phyloP scores from a whole-genome alignment of 1,140 invertebrate species.

The Cydia strobilella region DNA sequence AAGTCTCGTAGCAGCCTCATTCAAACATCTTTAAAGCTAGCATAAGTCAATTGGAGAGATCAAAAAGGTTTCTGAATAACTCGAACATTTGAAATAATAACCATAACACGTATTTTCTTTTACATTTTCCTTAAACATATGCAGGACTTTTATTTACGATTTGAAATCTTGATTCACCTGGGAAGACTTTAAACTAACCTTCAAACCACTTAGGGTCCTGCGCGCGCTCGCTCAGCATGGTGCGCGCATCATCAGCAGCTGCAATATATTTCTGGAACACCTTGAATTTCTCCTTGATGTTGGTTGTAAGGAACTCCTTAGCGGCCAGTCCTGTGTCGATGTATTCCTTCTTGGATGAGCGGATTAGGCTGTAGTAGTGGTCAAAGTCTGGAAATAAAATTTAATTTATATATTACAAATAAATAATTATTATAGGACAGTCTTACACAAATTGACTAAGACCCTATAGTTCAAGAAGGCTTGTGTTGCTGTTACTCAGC shows the following conservation, averaged over 20 bases:
- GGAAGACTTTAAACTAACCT: constrained; percentile 65
- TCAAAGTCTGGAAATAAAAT: constrained; percentile 80
- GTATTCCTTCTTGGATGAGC: constrained; percentile 83
- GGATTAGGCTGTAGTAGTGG: constrained; percentile 81
- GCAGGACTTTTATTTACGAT: neutral
- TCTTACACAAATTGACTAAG: too few relatives aligned
- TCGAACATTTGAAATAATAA: too few relatives aligned
- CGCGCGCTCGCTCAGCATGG: constrained; percentile 79
- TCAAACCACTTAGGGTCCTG: constrained; percentile 88
- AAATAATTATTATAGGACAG: too few relatives aligned
- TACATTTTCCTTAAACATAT: too few relatives aligned
- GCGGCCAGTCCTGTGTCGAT: constrained; percentile 82
- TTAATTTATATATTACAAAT: neutral
- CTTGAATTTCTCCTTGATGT: constrained; percentile 83
- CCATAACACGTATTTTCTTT: too few relatives aligned
- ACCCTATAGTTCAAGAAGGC: too few relatives aligned
- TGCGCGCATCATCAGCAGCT: constrained; percentile 79
- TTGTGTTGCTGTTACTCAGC: too few relatives aligned
- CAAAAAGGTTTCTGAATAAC: too few relatives aligned
- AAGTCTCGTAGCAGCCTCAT: too few relatives aligned
- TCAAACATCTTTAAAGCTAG: too few relatives aligned
- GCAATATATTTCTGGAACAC: constrained; percentile 80
- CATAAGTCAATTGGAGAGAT: too few relatives aligned
- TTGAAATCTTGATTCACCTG: constrained; percentile 23
- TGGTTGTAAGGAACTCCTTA: constrained; percentile 83